Evolutionary conservation across 2,113 vertebrate species (phyloP).

Genomic region (Ammodramus savannarum): DNA sequence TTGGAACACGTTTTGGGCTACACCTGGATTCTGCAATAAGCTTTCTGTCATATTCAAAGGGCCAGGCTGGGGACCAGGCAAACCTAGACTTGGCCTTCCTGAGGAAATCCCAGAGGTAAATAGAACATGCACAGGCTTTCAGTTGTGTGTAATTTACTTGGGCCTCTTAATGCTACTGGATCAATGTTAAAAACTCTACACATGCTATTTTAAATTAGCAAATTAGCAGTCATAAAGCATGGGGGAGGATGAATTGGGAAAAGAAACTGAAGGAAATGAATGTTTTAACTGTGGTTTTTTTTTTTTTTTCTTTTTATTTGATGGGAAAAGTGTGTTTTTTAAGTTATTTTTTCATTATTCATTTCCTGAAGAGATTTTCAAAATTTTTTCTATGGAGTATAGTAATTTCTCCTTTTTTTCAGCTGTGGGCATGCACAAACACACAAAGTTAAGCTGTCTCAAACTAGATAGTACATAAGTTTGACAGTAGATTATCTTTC

Average conservation of each 20-base stretch:
- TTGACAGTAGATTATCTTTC: neutral
- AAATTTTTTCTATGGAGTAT: neutral
- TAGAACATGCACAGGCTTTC: constrained; percentile 61
- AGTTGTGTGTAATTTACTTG: constrained; percentile 18
- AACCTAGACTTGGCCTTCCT: constrained; percentile 84
- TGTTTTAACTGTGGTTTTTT: neutral
- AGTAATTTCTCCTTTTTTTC: neutral
- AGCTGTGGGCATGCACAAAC: neutral
- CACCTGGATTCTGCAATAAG: constrained; percentile 79
- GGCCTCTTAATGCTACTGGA: constrained; percentile 14
- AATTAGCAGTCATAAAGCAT: constrained; percentile 8
- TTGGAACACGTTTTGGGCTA: constrained; percentile 78
- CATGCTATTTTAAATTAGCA: constrained; percentile 40
- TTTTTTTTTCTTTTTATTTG: neutral
- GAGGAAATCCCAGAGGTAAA: constrained; percentile 81
- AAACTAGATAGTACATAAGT: neutral
- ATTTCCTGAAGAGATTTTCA: constrained; percentile 38
- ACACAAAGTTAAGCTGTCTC: neutral
- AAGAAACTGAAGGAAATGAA: constrained; percentile 29
- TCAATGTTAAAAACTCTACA: constrained; percentile 26
- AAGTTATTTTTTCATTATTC: constrained; percentile 4
- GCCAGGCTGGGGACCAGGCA: constrained; percentile 89
- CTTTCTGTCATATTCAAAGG: constrained; percentile 87
- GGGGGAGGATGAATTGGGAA: constrained; percentile 1
- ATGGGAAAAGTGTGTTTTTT: neutral